Percentiles rank a stretch among this genome's conserved stretches.
These are phyloP conservation scores for Tetrapedia diversipes DNA, from an alignment of 2,888 invertebrate species.

Conservation along the genomic window DNA sequence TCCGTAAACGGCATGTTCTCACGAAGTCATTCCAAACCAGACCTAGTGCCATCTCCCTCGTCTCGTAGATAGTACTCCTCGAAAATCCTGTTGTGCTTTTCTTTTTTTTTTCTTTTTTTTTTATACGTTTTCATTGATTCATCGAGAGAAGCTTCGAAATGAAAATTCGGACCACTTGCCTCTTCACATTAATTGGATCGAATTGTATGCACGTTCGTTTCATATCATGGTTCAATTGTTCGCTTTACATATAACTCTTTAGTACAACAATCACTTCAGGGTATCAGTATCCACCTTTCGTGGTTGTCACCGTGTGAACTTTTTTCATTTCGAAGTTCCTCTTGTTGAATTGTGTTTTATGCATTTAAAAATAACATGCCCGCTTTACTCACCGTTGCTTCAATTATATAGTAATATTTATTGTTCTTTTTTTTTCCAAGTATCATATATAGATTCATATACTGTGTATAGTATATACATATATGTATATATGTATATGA, in stretches of 20 bases:
- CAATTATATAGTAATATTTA: conserved; percentile 38
- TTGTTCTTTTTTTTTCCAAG: conserved; percentile 15
- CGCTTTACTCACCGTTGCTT: conserved; percentile 65
- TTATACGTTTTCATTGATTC: conserved; percentile 9
- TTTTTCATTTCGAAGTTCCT: conserved; percentile 43
- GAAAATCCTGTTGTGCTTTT: conserved; percentile 19
- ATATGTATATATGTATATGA: neutral
- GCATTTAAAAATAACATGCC: conserved; percentile 50
- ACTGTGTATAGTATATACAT: too few relatives aligned
- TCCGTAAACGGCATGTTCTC: conserved; percentile 75
- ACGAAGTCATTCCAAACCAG: conserved; percentile 72
- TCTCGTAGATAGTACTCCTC: conserved; percentile 72
- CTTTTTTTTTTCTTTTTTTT: neutral
- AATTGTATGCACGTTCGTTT: neutral
- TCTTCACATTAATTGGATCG: neutral
- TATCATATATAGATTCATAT: too few relatives aligned
- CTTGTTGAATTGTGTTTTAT: conserved; percentile 39
- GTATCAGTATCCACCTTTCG: neutral
- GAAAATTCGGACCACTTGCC: neutral
- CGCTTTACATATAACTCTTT: neutral
- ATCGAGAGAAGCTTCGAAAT: conserved; percentile 48
- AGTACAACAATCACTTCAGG: neutral
- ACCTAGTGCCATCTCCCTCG: conserved; percentile 68
- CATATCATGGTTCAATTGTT: too few relatives aligned
- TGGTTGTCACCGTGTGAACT: neutral